phyloP scores from a whole-genome alignment of 1,140 invertebrate species.

The Rhysida immarginata region DNA sequence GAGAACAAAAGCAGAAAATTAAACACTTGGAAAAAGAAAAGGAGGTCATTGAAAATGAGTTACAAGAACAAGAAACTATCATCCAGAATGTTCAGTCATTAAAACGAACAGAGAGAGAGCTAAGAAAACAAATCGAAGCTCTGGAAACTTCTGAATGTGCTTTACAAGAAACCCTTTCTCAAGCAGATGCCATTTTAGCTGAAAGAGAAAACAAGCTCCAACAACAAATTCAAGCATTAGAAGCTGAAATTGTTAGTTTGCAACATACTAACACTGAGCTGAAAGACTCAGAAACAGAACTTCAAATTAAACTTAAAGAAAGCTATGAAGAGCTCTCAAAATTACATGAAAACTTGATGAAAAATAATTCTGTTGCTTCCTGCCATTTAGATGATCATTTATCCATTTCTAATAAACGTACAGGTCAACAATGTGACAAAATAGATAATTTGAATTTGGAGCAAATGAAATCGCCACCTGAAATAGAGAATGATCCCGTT shows the following conservation, averaged over 20 bases:
- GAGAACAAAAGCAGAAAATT: conserved; percentile 19
- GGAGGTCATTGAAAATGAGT: conserved; percentile 20
- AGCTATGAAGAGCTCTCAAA: conserved; percentile 7
- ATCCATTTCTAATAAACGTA: too few species aligned
- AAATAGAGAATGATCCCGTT: too few species aligned
- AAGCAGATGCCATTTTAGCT: conserved; percentile 15
- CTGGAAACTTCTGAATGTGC: conserved; percentile 22
- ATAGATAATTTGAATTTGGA: too few species aligned
- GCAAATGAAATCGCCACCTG: too few species aligned
- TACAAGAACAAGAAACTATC: conserved; percentile 28
- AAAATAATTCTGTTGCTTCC: too few species aligned
- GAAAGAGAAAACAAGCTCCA: conserved; percentile 16
- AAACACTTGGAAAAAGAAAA: conserved; percentile 19
- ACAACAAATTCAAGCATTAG: conserved; percentile 5
- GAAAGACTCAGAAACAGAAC: not conserved
- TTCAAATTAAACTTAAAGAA: not conserved
- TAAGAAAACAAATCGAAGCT: conserved; percentile 25
- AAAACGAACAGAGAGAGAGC: conserved; percentile 19
- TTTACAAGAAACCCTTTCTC: conserved; percentile 17
- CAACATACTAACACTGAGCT: not conserved
- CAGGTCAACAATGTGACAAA: too few species aligned
- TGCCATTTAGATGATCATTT: too few species aligned
- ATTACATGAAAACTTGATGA: too few species aligned
- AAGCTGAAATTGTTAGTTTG: conserved; percentile 3
- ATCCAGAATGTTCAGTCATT: conserved; percentile 21